Conservation (phyloP, 2,888 invertebrate genomes). For the Marasmarcha lunaedactyla region DNA sequence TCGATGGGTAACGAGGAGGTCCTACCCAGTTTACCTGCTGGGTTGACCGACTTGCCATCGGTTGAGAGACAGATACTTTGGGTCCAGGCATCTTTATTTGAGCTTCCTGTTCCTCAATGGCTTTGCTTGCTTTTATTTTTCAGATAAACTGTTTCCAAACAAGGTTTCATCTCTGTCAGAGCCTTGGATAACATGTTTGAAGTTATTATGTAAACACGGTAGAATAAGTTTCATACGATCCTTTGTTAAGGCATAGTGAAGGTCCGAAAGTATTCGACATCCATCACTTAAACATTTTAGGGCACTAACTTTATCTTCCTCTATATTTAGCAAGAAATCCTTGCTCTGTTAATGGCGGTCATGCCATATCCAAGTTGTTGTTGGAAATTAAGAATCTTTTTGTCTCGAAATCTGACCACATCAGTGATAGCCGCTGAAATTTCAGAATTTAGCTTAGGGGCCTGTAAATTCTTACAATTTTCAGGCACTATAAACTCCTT, state of each 20-base stretch:
- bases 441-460: slow-evolving; percentile 11
- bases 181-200: slow-evolving; percentile 7
- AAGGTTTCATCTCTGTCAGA: slow-evolving; percentile 12
- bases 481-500: slow-evolving; percentile 7
- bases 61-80: neutral
- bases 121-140: slow-evolving; percentile 15
- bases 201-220: slow-evolving; percentile 7
- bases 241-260: slow-evolving; percentile 7
- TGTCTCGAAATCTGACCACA: slow-evolving; percentile 7
- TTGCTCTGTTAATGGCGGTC: slow-evolving; percentile 11
- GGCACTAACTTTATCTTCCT: slow-evolving; percentile 7
- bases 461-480: slow-evolving; percentile 12
- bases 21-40: slow-evolving; percentile 16
- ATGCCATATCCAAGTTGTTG: slow-evolving; percentile 12
- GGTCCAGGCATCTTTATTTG: slow-evolving; percentile 7
- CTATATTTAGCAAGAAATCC: slow-evolving; percentile 4
- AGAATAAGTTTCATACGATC: slow-evolving; percentile 8
- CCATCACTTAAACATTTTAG: slow-evolving; percentile 11
- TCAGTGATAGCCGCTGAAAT: slow-evolving; percentile 9
- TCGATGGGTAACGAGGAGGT: slow-evolving; percentile 14
- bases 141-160: slow-evolving; percentile 9
- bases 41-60: neutral
- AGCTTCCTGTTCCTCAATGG: slow-evolving; percentile 13
- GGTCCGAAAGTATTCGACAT: slow-evolving; percentile 10
- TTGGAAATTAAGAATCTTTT: slow-evolving; percentile 7